Evolutionary conservation across 1,140 invertebrate genomes (phyloP).

Genomic region (Dolichoris vasculosae): DNA sequence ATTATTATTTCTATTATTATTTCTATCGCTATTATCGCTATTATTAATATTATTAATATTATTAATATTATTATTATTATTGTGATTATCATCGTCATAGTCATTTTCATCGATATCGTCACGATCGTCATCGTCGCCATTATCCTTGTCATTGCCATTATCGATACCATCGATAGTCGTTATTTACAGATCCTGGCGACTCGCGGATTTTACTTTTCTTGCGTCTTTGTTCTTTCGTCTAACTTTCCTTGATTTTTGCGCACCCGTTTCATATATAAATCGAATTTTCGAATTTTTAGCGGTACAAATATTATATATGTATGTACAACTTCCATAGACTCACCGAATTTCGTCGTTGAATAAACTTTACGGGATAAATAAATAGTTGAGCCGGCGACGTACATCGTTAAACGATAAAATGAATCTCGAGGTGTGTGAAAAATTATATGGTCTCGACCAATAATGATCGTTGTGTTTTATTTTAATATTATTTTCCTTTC

Average conservation of each 20-base stretch:
- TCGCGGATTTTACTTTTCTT: constrained; percentile 14
- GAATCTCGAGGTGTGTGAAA: constrained; percentile 43
- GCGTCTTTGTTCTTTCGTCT: constrained; percentile 17
- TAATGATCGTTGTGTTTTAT: constrained; percentile 30
- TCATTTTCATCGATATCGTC: neutral
- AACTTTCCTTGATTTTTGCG: neutral
- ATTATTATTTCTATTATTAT: neutral
- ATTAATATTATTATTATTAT: constrained; percentile 6
- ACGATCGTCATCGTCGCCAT: neutral
- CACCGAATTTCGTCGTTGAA: constrained; percentile 1
- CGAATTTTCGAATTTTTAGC: constrained; percentile 6
- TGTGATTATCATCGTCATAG: neutral
- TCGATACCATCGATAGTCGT: neutral
- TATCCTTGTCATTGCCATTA: neutral
- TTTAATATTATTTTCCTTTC: constrained; percentile 18
- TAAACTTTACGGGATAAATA: neutral
- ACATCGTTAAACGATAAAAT: neutral
- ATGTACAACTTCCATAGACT: constrained; percentile 30
- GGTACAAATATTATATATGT: constrained; percentile 29
- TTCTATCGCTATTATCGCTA: neutral
- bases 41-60: neutral
- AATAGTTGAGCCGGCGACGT: neutral
- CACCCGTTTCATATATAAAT: neutral
- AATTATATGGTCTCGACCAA: constrained; percentile 31
- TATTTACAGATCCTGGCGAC: neutral